Evolutionary conservation across 2,797 vertebrate genomes (phyloP).

Genomic region (Ciconia nigra): DNA sequence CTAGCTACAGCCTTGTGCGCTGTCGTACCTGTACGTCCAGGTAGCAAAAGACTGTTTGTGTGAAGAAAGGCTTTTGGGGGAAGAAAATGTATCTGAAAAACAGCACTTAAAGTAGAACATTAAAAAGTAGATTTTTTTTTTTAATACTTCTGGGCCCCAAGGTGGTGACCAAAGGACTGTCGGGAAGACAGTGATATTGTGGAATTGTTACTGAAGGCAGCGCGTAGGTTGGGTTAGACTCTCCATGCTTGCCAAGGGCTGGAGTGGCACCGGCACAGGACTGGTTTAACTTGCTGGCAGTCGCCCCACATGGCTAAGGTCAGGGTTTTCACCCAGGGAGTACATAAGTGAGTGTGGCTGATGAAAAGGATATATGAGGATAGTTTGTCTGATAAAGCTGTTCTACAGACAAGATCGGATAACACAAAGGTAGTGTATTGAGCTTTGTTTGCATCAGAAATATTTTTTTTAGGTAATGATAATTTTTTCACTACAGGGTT

Average conservation of each 20-base stretch:
- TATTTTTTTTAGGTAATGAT: neutral
- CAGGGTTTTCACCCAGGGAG: neutral
- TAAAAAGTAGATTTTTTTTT: neutral
- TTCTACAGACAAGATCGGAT: neutral
- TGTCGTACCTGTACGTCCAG: fast-evolving
- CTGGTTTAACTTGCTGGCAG: neutral
- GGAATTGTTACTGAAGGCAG: neutral
- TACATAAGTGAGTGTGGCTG: neutral
- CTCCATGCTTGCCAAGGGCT: neutral
- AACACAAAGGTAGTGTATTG: fast-evolving
- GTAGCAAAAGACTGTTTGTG: neutral
- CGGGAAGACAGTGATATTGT: neutral
- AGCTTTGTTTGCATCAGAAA: neutral
- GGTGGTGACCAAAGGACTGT: neutral
- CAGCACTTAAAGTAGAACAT: neutral
- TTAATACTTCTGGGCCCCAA: neutral
- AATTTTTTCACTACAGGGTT: neutral
- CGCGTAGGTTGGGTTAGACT: fast-evolving
- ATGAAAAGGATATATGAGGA: neutral
- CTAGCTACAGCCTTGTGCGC: neutral
- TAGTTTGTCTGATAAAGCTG: neutral
- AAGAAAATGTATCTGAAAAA: neutral
- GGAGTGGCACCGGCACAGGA: neutral
- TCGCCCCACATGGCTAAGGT: neutral
- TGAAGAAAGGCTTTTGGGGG: neutral